phyloP scores from a whole-genome alignment of 2,888 invertebrate species.

The Calameuta pallipes region DNA sequence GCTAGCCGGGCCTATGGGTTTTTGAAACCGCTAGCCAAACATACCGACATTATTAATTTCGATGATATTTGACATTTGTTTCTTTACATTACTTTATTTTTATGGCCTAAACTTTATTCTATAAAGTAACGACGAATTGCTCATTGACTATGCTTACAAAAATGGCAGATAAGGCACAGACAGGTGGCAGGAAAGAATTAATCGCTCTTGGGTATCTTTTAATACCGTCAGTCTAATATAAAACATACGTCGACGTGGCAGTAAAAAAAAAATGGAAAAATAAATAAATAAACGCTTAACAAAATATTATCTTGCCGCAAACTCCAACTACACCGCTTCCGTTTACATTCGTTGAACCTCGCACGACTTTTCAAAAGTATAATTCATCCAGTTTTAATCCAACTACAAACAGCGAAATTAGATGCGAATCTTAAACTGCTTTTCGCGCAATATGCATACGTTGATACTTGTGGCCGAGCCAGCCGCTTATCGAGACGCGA shows the following conservation, averaged over 20 bases:
- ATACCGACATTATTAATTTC: not conserved
- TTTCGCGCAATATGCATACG: too few species aligned
- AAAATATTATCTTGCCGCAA: not conserved
- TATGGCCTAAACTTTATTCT: not conserved
- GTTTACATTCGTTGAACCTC: not conserved
- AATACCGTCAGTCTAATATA: not conserved
- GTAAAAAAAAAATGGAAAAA: not conserved
- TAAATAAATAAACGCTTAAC: not conserved
- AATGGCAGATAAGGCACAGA: not conserved
- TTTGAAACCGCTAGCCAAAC: not conserved
- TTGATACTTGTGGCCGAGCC: not conserved
- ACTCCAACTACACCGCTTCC: not conserved
- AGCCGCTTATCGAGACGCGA: not conserved
- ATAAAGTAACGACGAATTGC: not conserved
- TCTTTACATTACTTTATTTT: too few species aligned
- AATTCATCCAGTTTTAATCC: not conserved
- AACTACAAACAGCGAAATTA: not conserved
- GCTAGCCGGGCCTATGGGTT: constrained; percentile 42
- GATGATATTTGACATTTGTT: not conserved
- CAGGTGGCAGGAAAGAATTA: not conserved
- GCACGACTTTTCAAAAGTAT: not conserved
- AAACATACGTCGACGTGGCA: not conserved
- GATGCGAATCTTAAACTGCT: not conserved
- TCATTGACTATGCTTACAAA: not conserved
- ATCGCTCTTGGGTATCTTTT: not conserved